Evolutionary conservation across 37 sponge, comb jelly and placozoan genomes (phyloP).

Genomic region (Aplysina aerophoba): DNA sequence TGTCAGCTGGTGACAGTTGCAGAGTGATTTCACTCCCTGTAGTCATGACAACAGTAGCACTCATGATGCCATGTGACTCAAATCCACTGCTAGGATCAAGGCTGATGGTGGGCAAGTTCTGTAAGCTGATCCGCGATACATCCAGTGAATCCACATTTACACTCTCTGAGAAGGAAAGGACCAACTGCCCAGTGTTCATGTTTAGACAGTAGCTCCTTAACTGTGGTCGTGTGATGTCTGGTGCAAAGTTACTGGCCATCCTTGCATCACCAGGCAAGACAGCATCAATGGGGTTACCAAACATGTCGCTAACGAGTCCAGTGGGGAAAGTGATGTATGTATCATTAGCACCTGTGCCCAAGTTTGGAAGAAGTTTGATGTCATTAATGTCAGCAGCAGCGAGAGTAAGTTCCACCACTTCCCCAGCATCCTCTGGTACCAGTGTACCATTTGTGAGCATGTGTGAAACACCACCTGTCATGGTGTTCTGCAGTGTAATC

Average conservation of each 20-base stretch:
- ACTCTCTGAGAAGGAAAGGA: constrained; percentile 78
- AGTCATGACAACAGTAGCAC: not conserved
- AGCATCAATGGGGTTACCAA: constrained; percentile 51
- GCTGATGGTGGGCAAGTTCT: constrained; percentile 29
- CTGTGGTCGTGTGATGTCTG: constrained; percentile 70
- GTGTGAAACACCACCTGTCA: constrained; percentile 8
- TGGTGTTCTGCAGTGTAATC: constrained; percentile 59
- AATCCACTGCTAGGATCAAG: constrained; percentile 27
- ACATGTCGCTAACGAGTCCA: constrained; percentile 78
- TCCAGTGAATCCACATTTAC: constrained; percentile 45
- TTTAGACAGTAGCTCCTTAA: constrained; percentile 75
- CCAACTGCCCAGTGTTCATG: constrained; percentile 51
- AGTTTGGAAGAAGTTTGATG: constrained; percentile 59
- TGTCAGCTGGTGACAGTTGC: constrained; percentile 47
- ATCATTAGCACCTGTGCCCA: constrained; percentile 46
- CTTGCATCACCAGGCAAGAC: constrained; percentile 29
- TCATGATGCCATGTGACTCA: constrained; percentile 9
- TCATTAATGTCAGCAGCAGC: constrained; percentile 60
- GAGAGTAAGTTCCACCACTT: constrained; percentile 48
- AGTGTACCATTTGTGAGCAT: constrained; percentile 67
- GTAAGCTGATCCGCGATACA: constrained; percentile 61
- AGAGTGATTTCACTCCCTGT: constrained; percentile 52
- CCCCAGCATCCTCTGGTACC: constrained; percentile 43
- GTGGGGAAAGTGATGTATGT: constrained; percentile 60
- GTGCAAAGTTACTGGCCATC: constrained; percentile 22